Base-by-base conservation (phyloP, 2,797 vertebrate genomes). In the Emydoidea blandingii region DNA sequence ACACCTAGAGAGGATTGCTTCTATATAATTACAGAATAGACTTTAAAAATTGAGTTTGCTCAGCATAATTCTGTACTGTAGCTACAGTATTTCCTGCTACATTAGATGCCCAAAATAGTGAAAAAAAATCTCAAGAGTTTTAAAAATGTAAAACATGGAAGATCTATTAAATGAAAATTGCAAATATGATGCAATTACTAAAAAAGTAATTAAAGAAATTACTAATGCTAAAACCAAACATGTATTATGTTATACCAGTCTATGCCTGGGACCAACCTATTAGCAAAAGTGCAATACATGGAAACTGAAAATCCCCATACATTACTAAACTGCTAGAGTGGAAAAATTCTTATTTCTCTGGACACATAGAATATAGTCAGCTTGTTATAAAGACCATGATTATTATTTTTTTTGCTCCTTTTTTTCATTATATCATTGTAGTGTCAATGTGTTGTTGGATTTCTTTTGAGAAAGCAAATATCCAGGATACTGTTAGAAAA, bases 131-230 rank as follows among this genome's bases (percentile, higher is more conserved):
- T 96, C 87, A 72, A 96, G 92, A 93, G 52, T 81, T 96, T 97
- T 92, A 92, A 96, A 92, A 92, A 27, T 53, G 52, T 16, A 68
- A 97, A 95, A 95, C 84, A 31, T 79, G 81, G 87, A 94, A 90
- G 88, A 68, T 59, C 1, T 57, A 86, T 88, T 93, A 80, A 81
- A 76, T 89, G 79, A 94, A 97, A 96, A 94, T 93, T 96, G 95
- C 68, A 96, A 94, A 96, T 87, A 56, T 49, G 53, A 86, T 47
- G 95, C 83, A 81, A 92, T 84, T 96, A 65, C 91, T 84, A 27
- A 85, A 95, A 96, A 93, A 96, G 56, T 91, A 83, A 96, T 98
- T 97, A 96, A 97, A 92, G 82, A 87, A 96, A 95, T 97, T 89
- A 96, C 82, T 93, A 86, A 89, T 92, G 50, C 44, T 92, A 90